These are phyloP conservation scores for Dunckerocampus dactyliophorus DNA, from an alignment of 2,113 vertebrate species.

Conservation along the genomic window DNA sequence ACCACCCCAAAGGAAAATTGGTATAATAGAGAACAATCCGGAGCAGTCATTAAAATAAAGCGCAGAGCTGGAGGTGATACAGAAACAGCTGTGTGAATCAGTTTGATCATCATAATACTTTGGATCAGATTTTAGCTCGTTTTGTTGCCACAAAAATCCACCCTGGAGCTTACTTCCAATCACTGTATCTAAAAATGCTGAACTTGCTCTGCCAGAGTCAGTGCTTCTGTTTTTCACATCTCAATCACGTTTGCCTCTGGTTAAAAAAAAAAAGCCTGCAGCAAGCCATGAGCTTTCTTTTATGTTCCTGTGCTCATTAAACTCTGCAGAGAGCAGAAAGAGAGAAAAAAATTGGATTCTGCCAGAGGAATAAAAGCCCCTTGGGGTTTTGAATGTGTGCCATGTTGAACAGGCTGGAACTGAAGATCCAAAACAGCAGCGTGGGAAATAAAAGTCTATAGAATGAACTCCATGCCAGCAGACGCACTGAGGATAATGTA, in stretches of 20 bases:
- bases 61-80: conserved; percentile 20
- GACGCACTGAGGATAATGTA: conserved; percentile 58
- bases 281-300: conserved; percentile 62
- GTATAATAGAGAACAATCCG: conserved; percentile 54
- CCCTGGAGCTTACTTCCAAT: conserved; percentile 2
- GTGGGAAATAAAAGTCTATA: conserved; percentile 45
- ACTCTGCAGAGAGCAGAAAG: conserved; percentile 43
- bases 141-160: background rate
- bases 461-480: conserved; percentile 36
- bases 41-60: conserved; percentile 33
- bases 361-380: conserved; percentile 55
- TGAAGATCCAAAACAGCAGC: conserved; percentile 51
- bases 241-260: conserved; percentile 55
- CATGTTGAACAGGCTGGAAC: conserved; percentile 50
- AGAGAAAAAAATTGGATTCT: conserved; percentile 50
- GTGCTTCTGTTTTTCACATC: conserved; percentile 55
- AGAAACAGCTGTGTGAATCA: conserved; percentile 18
- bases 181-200: conserved; percentile 44
- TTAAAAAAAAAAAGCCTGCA: conserved; percentile 28
- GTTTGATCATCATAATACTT: conserved; percentile 26
- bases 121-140: conserved; percentile 4
- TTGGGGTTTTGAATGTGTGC: conserved; percentile 62
- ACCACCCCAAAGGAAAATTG: background rate
- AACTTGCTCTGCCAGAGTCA: conserved; percentile 41
- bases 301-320: conserved; percentile 58